A percentile compares a stretch with the other conserved stretches of the same genome.
Evolutionary conservation across 2,888 invertebrate species (phyloP).

Genomic region (Sesamia inferens): DNA sequence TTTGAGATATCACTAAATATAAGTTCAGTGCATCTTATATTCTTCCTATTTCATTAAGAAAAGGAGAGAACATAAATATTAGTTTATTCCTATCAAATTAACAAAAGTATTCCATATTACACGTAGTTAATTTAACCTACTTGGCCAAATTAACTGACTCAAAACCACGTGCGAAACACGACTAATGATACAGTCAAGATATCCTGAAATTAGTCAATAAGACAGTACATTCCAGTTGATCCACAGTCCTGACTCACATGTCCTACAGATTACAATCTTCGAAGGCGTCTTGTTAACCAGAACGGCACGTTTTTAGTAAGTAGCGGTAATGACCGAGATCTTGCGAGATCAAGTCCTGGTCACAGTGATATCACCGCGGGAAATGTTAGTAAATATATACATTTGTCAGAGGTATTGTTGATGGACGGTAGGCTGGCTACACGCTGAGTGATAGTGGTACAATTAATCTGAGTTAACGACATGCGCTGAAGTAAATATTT

Average conservation of each 20-base stretch:
- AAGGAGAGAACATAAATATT: too few relatives aligned
- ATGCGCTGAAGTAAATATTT: too few relatives aligned
- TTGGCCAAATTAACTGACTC: not conserved
- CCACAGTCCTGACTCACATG: slow-evolving; percentile 34
- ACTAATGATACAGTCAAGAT: not conserved
- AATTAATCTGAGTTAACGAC: not conserved
- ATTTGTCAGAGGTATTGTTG: slow-evolving; percentile 61
- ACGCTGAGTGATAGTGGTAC: slow-evolving; percentile 6
- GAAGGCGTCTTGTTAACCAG: slow-evolving; percentile 29
- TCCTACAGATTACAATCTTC: slow-evolving; percentile 24
- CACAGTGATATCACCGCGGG: slow-evolving; percentile 69
- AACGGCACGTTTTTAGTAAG: slow-evolving; percentile 46
- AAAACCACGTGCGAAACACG: slow-evolving; percentile 12
- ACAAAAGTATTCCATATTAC: not conserved
- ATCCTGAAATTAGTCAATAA: slow-evolving; percentile 13
- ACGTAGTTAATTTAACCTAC: not conserved
- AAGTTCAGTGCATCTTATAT: too few relatives aligned
- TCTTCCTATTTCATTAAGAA: too few relatives aligned
- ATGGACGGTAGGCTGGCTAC: slow-evolving; percentile 34
- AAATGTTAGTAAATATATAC: slow-evolving; percentile 70
- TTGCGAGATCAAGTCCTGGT: slow-evolving; percentile 45
- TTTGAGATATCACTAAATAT: too few relatives aligned
- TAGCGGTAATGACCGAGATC: slow-evolving; percentile 58
- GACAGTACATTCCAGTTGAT: slow-evolving; percentile 23
- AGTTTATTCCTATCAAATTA: too few relatives aligned